Evolutionary conservation across 2,888 invertebrate species (phyloP).

Genomic region (Lacanobia oleracea): DNA sequence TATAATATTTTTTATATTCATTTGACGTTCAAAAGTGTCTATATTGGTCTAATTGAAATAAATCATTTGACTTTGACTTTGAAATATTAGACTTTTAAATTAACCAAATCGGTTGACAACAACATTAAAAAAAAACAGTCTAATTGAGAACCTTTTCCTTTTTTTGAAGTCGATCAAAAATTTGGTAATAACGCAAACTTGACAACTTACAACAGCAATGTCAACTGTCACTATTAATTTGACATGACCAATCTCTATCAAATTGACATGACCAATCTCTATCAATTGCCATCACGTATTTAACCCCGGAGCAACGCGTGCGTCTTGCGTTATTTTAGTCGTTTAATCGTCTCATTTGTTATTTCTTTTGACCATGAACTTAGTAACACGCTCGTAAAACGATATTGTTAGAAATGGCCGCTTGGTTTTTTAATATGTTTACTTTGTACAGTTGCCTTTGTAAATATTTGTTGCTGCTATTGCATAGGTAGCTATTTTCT

Average conservation of each 20-base stretch:
- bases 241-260: constrained; percentile 39
- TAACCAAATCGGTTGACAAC: too few relatives aligned
- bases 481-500: background rate
- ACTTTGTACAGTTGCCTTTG: constrained; percentile 16
- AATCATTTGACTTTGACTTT: too few relatives aligned
- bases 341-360: constrained; percentile 60
- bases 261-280: constrained; percentile 46
- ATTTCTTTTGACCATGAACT: constrained; percentile 70
- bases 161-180: too few relatives aligned
- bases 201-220: background rate
- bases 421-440: constrained; percentile 40
- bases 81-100: too few relatives aligned
- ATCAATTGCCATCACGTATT: constrained; percentile 56
- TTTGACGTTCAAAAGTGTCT: too few relatives aligned
- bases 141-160: too few relatives aligned
- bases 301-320: constrained; percentile 66
- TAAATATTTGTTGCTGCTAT: constrained; percentile 12
- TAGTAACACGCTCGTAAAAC: constrained; percentile 65
- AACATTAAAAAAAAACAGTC: too few relatives aligned
- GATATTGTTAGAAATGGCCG: constrained; percentile 42
- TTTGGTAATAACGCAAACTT: background rate
- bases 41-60: too few relatives aligned
- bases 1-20: too few relatives aligned
- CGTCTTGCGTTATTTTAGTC: constrained; percentile 56
- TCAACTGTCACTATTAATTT: background rate